These are phyloP conservation scores for Lycocerus yunnanus DNA, from an alignment of 2,888 invertebrate genomes.

Conservation along the genomic window DNA sequence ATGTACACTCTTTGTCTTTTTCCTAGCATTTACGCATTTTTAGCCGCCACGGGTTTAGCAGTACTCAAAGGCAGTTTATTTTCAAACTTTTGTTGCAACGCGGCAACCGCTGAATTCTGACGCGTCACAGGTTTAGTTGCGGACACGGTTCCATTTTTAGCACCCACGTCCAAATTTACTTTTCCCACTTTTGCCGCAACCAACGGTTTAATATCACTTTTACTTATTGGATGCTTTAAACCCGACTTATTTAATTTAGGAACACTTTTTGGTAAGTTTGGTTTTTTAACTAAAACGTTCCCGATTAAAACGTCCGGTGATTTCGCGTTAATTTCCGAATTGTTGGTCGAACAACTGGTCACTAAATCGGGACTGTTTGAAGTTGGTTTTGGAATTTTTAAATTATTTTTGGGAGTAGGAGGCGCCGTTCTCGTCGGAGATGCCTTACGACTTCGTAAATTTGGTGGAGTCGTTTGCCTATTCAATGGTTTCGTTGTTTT, in stretches of 20 bases:
- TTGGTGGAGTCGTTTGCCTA: conserved; percentile 56
- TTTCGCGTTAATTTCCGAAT: conserved; percentile 50
- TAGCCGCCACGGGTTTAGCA: conserved; percentile 9
- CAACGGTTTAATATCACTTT: conserved; percentile 34
- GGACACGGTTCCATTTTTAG: conserved; percentile 45
- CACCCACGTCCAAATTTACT: conserved; percentile 28
- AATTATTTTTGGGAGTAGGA: conserved; percentile 48
- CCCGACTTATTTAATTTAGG: conserved; percentile 57
- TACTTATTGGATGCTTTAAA: conserved; percentile 46
- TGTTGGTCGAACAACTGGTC: conserved; percentile 67
- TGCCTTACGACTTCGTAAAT: conserved; percentile 54
- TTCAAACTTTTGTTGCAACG: conserved; percentile 80
- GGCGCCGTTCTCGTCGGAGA: conserved; percentile 44
- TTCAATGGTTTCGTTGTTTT: conserved; percentile 30
- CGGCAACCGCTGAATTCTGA: conserved; percentile 73
- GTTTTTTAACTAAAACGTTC: conserved; percentile 49
- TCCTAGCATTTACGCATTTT: conserved; percentile 13
- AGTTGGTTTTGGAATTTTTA: conserved; percentile 50
- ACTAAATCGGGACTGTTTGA: conserved; percentile 74
- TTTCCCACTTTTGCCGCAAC: conserved; percentile 31
- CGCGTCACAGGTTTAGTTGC: conserved; percentile 59
- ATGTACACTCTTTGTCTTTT: neutral
- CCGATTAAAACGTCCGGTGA: conserved; percentile 67
- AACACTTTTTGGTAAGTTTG: conserved; percentile 54
- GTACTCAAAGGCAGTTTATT: conserved; percentile 48